Evolutionary conservation across 2,113 vertebrate species (phyloP), one percentile per base, ranked within the genome.

Genomic region (Ammospiza caudacuta): DNA sequence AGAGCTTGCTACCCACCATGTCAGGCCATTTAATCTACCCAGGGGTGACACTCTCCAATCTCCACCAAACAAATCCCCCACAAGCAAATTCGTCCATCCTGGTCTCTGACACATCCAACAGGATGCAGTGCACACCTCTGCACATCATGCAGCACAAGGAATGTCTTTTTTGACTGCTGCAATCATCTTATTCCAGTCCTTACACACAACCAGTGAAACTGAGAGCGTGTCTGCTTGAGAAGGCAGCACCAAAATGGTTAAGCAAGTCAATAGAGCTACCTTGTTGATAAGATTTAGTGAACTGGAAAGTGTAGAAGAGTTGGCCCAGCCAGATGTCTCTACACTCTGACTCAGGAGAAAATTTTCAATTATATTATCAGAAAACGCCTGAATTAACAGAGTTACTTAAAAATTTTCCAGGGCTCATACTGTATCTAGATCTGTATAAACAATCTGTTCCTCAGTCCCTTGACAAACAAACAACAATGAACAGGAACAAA

Each of bases 321-420:
- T 76, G 69, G 6, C 7, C 14, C 39, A 73, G 52, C 15, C 72
- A 28, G 25, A 70, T 18, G 25, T 57, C 62, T 31, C 47, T 70
- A 17, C 13, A 35, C 41, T 69, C 63, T 77, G 55, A 70, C 22
- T 61, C 11, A 11, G 55, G 35, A 90, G 52, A 82, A 90, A 75
- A 83, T 52, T 44, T 46, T 49, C 28, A 47, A 3, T 51, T 80
- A 13, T 63, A 74, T 95, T 93, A 87, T 87, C 78, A 79, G 81
- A 77, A 86, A 20, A 64, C 28, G 29, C 7, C 47, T 77, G 82
- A 64, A 97, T 76, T 96, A 95, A 78, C n/a, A 87, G 76, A 87
- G 64, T 58, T 82, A 82, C 64, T 83, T 91, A 52, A 95, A 83
- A 96, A 92, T 49, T 29, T 82, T 81, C 73, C 74, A 81, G n/a